These are phyloP conservation scores for Oligia fasciuncula DNA, from an alignment of 2,888 invertebrate genomes.

Conservation along the genomic window DNA sequence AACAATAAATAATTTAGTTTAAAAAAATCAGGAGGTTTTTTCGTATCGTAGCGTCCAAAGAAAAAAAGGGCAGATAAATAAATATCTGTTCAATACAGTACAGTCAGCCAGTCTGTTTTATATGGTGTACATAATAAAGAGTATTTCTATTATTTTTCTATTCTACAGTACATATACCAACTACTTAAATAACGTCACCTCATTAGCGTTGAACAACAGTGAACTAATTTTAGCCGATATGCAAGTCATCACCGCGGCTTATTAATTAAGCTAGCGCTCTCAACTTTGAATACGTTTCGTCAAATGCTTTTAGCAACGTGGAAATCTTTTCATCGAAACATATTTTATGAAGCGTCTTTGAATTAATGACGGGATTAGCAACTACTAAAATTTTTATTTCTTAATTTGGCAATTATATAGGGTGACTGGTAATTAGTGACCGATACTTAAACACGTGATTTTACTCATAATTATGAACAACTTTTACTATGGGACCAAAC, in stretches of 20 bases:
- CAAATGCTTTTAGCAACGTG: constrained; percentile 44
- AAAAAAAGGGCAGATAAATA: neutral
- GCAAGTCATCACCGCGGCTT: constrained; percentile 44
- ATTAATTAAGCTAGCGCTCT: constrained; percentile 49
- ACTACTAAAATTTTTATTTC: neutral
- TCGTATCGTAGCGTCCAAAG: neutral
- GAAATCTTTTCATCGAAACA: constrained; percentile 30
- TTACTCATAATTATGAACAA: too few relatives aligned
- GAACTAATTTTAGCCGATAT: constrained; percentile 34
- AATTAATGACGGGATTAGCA: constrained; percentile 5
- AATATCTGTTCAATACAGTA: neutral
- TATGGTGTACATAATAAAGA: too few relatives aligned
- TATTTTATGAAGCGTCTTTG: constrained; percentile 7
- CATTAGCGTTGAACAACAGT: constrained; percentile 31
- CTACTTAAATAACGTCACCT: constrained; percentile 17
- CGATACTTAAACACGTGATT: too few relatives aligned
- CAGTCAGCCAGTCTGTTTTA: too few relatives aligned
- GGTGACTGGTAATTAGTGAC: too few relatives aligned
- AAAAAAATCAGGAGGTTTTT: neutral
- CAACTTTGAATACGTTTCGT: constrained; percentile 48
- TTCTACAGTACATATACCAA: neutral
- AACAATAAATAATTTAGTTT: neutral
- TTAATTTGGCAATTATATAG: too few relatives aligned
- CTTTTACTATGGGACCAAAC: too few relatives aligned
- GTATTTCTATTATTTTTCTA: too few relatives aligned